Evolutionary conservation across 92 coral and sea anemone genomes (phyloP), one percentile per base, ranked within the genome.

Genomic region (Montipora capitata): DNA sequence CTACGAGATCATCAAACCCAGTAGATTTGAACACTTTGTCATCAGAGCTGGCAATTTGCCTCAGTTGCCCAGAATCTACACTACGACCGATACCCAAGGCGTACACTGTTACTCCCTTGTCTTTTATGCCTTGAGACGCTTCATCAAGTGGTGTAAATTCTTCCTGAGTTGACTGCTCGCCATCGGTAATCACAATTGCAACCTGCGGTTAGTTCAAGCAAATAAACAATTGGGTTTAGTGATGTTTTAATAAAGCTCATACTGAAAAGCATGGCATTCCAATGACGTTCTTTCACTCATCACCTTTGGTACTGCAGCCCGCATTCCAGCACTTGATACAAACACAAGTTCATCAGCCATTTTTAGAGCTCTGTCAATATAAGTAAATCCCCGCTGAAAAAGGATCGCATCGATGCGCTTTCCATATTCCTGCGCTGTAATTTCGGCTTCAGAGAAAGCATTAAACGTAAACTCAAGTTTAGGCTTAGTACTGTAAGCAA

Each of bases 121-220:
- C 84, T 77, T 92, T 92, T 65, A 92, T 62, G 62, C 88, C 84
- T 17, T 88, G 68, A 5, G 95, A 89, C 7, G 95, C 95, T 15
- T 35, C 48, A 20, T 57, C 52, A 7, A 92, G 78, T 13, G 87
- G 80, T 52, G 95, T 92, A 56, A 59, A 84, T 5, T 10, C 56
- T 2, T 80, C 80, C 8, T 62, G 18, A 35, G 40, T 80, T 5
- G 95, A 89, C 63, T 93, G 95, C 72, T 52, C 80, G 3, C 95
- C 95, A 77, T 93, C 95, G 16, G 93, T 89, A 18, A 93, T 40
- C 7, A 93, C 93, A 43, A 93, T 74, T 45, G 91, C 93, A 11
- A 91, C 78, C 95, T 93, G 56, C 12, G 12, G 45, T 14, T 4
- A 45, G 51, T 3, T 45, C 51, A 45, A 45, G n/a, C n/a, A n/a